Percentiles rank a stretch among this genome's conserved stretches.
These are phyloP conservation scores for Eolophus roseicapilla DNA, from an alignment of 2,113 vertebrate genomes.

Conservation along the genomic window DNA sequence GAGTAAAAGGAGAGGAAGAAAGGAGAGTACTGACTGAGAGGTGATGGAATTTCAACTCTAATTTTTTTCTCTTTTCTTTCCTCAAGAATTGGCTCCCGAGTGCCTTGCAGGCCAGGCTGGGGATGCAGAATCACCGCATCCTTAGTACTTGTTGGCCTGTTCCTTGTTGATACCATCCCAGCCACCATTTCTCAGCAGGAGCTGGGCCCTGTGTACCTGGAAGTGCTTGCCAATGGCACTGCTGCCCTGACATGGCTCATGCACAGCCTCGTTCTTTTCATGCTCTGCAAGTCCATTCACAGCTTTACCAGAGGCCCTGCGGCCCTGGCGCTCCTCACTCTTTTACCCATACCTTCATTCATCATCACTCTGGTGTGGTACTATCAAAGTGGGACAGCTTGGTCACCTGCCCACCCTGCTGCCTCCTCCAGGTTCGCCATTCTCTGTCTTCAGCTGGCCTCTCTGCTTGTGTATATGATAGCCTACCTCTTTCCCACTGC, in stretches of 20 bases:
- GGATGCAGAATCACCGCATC: slow-evolving; percentile 75
- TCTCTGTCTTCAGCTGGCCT: slow-evolving; percentile 74
- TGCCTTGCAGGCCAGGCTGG: slow-evolving; percentile 78
- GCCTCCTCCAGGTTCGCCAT: slow-evolving; percentile 77
- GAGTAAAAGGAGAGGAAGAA: neutral
- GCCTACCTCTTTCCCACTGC: slow-evolving; percentile 75
- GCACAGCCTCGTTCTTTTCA: slow-evolving; percentile 77
- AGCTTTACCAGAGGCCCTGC: slow-evolving; percentile 79
- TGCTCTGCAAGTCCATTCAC: slow-evolving; percentile 71
- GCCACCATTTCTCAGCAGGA: slow-evolving; percentile 72
- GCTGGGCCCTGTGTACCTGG: slow-evolving; percentile 77
- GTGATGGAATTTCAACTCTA: neutral
- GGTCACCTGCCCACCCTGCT: slow-evolving; percentile 62
- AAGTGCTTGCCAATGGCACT: slow-evolving; percentile 79
- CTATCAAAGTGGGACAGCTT: slow-evolving; percentile 56
- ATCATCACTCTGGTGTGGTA: slow-evolving; percentile 80
- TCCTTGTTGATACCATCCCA: slow-evolving; percentile 75
- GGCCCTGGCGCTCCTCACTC: slow-evolving; percentile 69
- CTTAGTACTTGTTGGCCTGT: slow-evolving; percentile 74
- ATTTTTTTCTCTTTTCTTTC: slow-evolving; percentile 31
- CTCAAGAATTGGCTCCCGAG: slow-evolving; percentile 36
- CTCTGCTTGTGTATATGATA: slow-evolving; percentile 78
- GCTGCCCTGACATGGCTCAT: slow-evolving; percentile 84
- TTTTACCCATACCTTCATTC: slow-evolving; percentile 80
- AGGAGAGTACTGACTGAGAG: neutral